These are phyloP conservation scores for Sakesphorus luctuosus DNA, from an alignment of 2,113 vertebrate species.

Conservation along the genomic window DNA sequence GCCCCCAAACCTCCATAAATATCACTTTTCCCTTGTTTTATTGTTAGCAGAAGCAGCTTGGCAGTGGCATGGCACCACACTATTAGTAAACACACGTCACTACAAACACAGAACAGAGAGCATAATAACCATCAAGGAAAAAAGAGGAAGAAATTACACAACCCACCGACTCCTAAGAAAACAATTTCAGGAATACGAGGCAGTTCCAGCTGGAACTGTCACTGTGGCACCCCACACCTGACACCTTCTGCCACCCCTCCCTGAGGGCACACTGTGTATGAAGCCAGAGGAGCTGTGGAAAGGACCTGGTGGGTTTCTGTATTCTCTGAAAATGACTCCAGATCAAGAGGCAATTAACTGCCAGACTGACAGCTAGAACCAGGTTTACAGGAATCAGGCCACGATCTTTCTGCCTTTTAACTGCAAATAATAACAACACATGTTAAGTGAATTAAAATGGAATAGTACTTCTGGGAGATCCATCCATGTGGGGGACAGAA, in stretches of 20 bases:
- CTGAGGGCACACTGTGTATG: background rate
- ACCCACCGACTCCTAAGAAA: background rate
- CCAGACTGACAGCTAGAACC: background rate
- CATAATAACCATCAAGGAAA: background rate
- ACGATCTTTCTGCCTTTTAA: background rate
- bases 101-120: conserved; percentile 40
- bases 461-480: background rate
- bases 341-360: background rate
- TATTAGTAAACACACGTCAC: conserved; percentile 65
- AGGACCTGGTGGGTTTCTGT: background rate
- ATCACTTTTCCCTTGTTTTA: conserved; percentile 51
- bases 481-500: fast-evolving
- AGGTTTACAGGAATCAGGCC: background rate
- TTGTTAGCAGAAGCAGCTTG: conserved; percentile 60
- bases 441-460: background rate
- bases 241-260: background rate
- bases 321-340: background rate
- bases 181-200: background rate
- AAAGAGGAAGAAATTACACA: conserved; percentile 5
- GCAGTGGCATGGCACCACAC: conserved; percentile 34
- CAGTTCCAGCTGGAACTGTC: background rate
- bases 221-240: background rate
- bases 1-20: conserved; percentile 32
- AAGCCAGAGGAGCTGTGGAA: background rate
- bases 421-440: background rate